A percentile compares a stretch with the other conserved stretches of the same genome.
Conservation (phyloP, 2,888 invertebrate genomes). For the Ophion ventricosus region DNA sequence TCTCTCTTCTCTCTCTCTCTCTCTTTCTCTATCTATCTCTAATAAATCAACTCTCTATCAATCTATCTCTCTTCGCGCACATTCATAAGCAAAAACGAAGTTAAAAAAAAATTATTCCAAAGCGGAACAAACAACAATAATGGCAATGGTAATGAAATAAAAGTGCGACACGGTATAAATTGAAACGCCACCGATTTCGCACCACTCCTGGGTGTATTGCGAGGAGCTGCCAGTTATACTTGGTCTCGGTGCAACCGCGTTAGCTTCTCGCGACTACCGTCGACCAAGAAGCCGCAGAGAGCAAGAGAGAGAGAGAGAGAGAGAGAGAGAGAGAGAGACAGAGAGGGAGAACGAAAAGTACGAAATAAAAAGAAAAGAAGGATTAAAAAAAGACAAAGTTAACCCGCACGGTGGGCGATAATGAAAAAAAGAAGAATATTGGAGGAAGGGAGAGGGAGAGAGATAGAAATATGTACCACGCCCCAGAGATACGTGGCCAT, state of each 20-base stretch:
- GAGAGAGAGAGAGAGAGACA: not conserved
- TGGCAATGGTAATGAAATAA: not conserved
- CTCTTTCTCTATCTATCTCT: too few species aligned
- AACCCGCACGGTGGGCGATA: slow-evolving; percentile 39
- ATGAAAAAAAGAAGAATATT: slow-evolving; percentile 32
- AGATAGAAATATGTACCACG: slow-evolving; percentile 73
- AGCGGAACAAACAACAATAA: too few species aligned
- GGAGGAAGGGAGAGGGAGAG: slow-evolving; percentile 58
- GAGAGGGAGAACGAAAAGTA: slow-evolving; percentile 14
- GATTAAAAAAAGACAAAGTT: slow-evolving; percentile 5
- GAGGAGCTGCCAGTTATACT: slow-evolving; percentile 41
- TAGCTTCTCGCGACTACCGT: slow-evolving; percentile 52
- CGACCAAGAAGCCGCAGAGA: slow-evolving; percentile 19
- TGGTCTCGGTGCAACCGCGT: slow-evolving; percentile 47
- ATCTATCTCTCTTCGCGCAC: too few species aligned
- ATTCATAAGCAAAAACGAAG: not conserved
- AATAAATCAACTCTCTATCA: too few species aligned
- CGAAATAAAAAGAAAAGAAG: slow-evolving; percentile 14
- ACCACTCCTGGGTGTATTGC: slow-evolving; percentile 30
- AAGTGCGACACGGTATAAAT: slow-evolving; percentile 32
- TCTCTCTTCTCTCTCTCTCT: too few species aligned
- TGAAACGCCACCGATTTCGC: slow-evolving; percentile 50
- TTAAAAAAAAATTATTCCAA: not conserved
- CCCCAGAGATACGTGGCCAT: slow-evolving; percentile 76
- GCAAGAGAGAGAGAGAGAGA: too few species aligned